Conservation (phyloP, 2,888 invertebrate genomes). For the Eupithecia tripunctaria region DNA sequence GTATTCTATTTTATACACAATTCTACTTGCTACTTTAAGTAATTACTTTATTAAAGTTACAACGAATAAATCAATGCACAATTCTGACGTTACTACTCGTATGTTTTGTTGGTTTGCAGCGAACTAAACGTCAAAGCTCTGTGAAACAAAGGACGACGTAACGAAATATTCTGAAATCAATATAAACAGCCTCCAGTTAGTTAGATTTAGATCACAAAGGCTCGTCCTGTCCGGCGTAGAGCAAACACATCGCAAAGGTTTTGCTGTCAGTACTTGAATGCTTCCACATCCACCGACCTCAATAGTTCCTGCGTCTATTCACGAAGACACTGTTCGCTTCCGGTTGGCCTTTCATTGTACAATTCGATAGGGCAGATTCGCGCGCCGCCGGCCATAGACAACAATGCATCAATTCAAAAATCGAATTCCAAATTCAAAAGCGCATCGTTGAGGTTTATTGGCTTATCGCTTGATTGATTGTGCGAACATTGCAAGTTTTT, state of each 20-base stretch:
- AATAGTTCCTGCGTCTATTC: constrained; percentile 79
- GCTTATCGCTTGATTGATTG: constrained; percentile 85
- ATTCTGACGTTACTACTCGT: neutral
- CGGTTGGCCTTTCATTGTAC: constrained; percentile 79
- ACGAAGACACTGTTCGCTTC: constrained; percentile 78
- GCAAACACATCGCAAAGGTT: constrained; percentile 34
- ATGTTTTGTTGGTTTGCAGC: neutral
- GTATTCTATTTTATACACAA: neutral
- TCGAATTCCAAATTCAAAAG: constrained; percentile 82
- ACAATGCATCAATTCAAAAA: constrained; percentile 78
- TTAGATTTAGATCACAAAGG: constrained; percentile 15
- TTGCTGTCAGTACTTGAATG: constrained; percentile 56
- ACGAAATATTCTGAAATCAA: constrained; percentile 13
- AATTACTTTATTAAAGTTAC: neutral
- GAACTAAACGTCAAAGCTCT: constrained; percentile 5
- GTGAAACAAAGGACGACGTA: neutral
- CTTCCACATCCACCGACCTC: constrained; percentile 64
- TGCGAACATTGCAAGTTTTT: constrained; percentile 74
- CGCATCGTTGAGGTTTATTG: constrained; percentile 85
- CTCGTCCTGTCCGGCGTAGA: constrained; percentile 6
- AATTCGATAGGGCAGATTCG: constrained; percentile 76
- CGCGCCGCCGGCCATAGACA: constrained; percentile 76
- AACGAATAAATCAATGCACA: neutral
- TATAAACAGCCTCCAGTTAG: constrained; percentile 1
- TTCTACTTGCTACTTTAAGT: neutral